Evolutionary conservation across 2,113 vertebrate species (phyloP), one percentile per base, ranked within the genome.

Genomic region (Urocitellus parryii): DNA sequence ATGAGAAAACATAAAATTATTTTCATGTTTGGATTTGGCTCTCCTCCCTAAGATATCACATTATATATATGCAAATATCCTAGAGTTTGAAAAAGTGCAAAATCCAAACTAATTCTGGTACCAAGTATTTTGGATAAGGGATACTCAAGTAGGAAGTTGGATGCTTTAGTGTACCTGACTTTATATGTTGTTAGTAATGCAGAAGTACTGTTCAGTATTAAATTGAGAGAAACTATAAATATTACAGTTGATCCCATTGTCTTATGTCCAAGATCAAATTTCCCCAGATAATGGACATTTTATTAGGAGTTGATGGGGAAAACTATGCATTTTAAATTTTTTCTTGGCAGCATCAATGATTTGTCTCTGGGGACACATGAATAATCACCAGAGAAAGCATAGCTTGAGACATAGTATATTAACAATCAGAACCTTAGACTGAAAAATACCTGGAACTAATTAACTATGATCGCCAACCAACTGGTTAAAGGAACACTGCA

Each of bases 361-460:
- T 95, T 96, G 13, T 88, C 34, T 95, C 42, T 81, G 39, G 61
- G 8, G 20, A 81, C 7, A 92, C 25, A 45, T 2, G 12, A 83
- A 70, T 58, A 68, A 86, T 80, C 37, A 70, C 61, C 18, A 95
- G 76, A 90, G 37, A 96, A 96, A 85, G 45, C 24, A 78, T 77
- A 70, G 34, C 61, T 78, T 61, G 53, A 91, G 80, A 67, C 3
- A 80, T 4, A 92, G 63, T 73, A 73, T 32, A 82, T 24, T 86
- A 93, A 91, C 18, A 63, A 90, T 56, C 80, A 84, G 45, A 92
- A 86, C 37, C 29, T 27, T 37, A 74, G 85, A 72, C 16, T 85
- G 58, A 94, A 73, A 94, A 93, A 95, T 94, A 82, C 42, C n/a
- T 68, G 42, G 7, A 42, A 88, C 94, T 22, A 53, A 88, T 63